phyloP scores from a whole-genome alignment of 2,113 vertebrate genomes.

The Electrona antarctica region DNA sequence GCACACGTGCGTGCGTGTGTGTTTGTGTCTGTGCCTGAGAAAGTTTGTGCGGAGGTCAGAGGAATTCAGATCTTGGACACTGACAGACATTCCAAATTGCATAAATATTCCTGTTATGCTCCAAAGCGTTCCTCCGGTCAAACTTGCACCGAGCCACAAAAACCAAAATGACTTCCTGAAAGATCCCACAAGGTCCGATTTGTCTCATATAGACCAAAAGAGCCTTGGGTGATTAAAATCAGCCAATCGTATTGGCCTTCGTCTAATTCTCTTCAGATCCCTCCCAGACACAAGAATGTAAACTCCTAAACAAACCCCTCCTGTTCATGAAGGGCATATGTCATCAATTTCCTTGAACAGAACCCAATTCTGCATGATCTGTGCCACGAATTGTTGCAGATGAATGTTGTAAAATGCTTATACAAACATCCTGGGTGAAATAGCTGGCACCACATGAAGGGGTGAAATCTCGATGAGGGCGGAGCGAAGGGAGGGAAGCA shows the following conservation, averaged over 20 bases:
- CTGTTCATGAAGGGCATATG: slow-evolving; percentile 23
- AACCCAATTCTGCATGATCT: slow-evolving; percentile 25
- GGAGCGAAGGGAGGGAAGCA: slow-evolving; percentile 16
- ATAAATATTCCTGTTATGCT: slow-evolving; percentile 55
- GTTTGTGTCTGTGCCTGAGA: slow-evolving; percentile 1
- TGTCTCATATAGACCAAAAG: not conserved
- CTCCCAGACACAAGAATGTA: slow-evolving; percentile 11
- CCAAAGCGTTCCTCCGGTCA: slow-evolving; percentile 6
- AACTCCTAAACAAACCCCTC: slow-evolving; percentile 39
- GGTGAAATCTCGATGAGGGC: slow-evolving; percentile 26
- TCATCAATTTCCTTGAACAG: slow-evolving; percentile 51
- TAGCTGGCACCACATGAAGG: slow-evolving; percentile 22
- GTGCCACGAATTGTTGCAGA: slow-evolving; percentile 39
- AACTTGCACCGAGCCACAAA: slow-evolving; percentile 4
- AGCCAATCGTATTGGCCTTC: slow-evolving; percentile 3
- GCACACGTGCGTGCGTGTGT: not conserved
- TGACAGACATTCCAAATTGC: slow-evolving; percentile 34
- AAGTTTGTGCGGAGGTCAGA: not conserved
- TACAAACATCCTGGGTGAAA: slow-evolving; percentile 39
- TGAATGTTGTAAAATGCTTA: slow-evolving; percentile 46
- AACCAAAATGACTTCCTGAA: slow-evolving; percentile 18
- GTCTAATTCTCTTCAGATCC: not conserved
- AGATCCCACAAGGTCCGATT: not conserved
- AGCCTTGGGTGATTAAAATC: slow-evolving; percentile 15
- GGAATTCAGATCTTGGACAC: slow-evolving; percentile 7